phyloP scores from a whole-genome alignment of 2,113 vertebrate species.

The Melanerpes aurifrons region DNA sequence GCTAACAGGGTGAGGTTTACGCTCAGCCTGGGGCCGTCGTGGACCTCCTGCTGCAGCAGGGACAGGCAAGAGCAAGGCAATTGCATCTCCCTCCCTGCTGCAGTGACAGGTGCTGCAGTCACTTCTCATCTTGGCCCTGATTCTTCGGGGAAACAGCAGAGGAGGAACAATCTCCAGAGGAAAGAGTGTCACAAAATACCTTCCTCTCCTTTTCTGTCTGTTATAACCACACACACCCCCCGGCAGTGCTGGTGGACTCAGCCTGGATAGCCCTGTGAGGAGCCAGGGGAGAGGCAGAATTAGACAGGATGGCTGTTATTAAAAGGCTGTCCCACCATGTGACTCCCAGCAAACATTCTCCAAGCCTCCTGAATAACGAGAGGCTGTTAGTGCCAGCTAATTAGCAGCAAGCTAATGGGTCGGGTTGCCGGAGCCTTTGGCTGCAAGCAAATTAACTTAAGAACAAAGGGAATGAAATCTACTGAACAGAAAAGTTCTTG shows the following conservation, averaged over 20 bases:
- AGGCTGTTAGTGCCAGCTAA: constrained; percentile 56
- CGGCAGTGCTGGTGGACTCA: neutral
- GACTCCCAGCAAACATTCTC: neutral
- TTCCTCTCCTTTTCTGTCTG: neutral
- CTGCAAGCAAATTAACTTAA: constrained; percentile 44
- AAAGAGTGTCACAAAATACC: neutral
- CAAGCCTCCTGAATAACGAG: neutral
- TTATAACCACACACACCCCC: neutral
- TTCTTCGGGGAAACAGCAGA: fast-evolving
- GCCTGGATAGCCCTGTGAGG: neutral
- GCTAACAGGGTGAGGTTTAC: neutral
- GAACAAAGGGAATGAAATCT: constrained; percentile 61
- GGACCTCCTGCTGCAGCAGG: neutral
- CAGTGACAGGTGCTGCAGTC: neutral
- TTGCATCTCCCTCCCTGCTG: neutral
- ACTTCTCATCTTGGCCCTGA: neutral
- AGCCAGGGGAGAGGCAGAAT: neutral
- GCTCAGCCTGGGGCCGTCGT: fast-evolving
- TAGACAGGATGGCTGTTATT: neutral
- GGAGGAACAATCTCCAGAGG: neutral
- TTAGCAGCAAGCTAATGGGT: constrained; percentile 46
- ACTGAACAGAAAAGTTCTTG: constrained; percentile 15
- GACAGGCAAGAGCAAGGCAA: neutral
- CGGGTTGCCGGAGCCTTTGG: neutral
- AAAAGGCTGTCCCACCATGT: neutral